Base-by-base conservation (phyloP, 37 sponge, comb jelly and placozoan species). In the Ianthella basta region DNA sequence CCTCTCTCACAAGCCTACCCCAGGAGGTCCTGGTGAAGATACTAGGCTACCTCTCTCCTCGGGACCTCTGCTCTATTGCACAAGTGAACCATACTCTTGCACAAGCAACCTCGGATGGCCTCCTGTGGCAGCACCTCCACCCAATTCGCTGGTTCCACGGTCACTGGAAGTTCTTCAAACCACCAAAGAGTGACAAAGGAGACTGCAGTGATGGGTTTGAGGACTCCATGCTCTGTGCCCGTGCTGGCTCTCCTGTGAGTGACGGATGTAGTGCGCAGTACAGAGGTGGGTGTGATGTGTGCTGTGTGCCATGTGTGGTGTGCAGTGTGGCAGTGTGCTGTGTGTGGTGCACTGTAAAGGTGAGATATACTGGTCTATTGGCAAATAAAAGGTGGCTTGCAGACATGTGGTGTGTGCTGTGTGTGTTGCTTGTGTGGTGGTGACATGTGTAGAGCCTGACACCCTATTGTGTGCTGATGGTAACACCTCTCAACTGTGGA, bases 61-160 rank as follows among this genome's bases (percentile, higher is more conserved):
- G 4, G n/a, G 90, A 93, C 56, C 90, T 93, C 57, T 83, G 86
- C 56, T 60, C 30, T 30, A 68, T 89, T 33, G 18, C 84, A 41
- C 87, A 80, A 24, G 53, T 80, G 24, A 80, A 86, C 82, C 23
- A 83, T 18, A n/a, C 55, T 36, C 85, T 93, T 27, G 33, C 79
- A 61, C 23, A 15, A 13, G 50, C 72, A 4, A 75, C 87, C 44
- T 67, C 69, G 39, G 87, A 89, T 57, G 85, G 84, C 55, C 55
- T 59, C 25, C 82, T 93, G n/a, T 93, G 93, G 93, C 72, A 68
- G 8, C 87, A 86, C 41, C 74, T 93, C 4, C 93, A 93, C 80
- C 93, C 93, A n/a, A 80, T 93, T 25, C 84, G 87, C 77, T 93
- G 93, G 93, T 72, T 83, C 55, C 20, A 53, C 12, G 93, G 85